Percentiles rank a stretch among this genome's conserved stretches.
Evolutionary conservation across 2,888 invertebrate genomes (phyloP).

Genomic region (Calameuta pallipes): DNA sequence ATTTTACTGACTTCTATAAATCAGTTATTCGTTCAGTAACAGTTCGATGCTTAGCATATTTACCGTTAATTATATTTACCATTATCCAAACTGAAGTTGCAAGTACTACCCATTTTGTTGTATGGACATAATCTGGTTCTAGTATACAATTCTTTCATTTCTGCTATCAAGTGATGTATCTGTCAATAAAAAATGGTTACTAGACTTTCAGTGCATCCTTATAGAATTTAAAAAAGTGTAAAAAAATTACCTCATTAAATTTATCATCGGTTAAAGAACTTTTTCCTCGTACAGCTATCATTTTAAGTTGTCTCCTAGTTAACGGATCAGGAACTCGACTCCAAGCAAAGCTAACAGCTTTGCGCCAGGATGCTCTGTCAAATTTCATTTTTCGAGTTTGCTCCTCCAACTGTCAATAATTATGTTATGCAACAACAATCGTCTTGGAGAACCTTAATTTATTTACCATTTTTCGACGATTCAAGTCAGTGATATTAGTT

Average conservation of each 20-base stretch:
- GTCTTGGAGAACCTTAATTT: not conserved
- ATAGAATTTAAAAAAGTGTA: not conserved
- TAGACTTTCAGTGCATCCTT: not conserved
- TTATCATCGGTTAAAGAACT: constrained; percentile 81
- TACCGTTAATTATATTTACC: constrained; percentile 47
- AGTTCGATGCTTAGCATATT: not conserved
- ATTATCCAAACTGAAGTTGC: constrained; percentile 66
- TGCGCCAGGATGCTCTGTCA: constrained; percentile 80
- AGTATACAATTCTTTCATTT: constrained; percentile 84
- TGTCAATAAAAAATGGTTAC: constrained; percentile 47
- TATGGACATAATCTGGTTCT: constrained; percentile 79
- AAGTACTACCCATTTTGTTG: constrained; percentile 63
- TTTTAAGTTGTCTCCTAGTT: constrained; percentile 76
- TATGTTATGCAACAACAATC: not conserved
- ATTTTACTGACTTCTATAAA: constrained; percentile 68
- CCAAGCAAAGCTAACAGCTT: constrained; percentile 78
- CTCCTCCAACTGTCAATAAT: constrained; percentile 70
- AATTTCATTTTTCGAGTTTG: constrained; percentile 79
- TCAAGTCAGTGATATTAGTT: constrained; percentile 80
- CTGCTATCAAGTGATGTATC: constrained; percentile 78
- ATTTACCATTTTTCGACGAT: constrained; percentile 75
- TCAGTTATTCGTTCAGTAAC: not conserved
- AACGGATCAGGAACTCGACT: constrained; percentile 75
- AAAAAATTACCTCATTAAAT: constrained; percentile 73
- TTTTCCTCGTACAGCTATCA: constrained; percentile 77